Evolutionary conservation across 2,113 vertebrate species (phyloP), one percentile per base, ranked within the genome.

Genomic region (Crotalus tigris): DNA sequence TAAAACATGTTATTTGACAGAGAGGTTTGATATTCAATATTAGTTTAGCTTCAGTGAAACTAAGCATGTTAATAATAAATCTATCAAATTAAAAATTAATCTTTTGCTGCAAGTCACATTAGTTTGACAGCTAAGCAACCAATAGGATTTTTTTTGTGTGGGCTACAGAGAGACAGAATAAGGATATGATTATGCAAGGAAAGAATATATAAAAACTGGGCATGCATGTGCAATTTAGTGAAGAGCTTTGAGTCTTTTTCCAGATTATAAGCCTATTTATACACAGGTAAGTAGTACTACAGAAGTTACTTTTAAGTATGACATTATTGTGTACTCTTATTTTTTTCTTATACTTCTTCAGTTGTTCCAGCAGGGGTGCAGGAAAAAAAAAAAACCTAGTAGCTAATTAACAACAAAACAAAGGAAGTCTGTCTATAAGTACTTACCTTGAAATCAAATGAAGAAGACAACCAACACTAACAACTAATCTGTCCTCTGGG

Each of bases 401-500:
- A 93, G 95, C 95, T 96, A 97, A 97, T 97, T 97, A 97, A 96
- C 94, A 97, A 92, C 89, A 96, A 96, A 93, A 95, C 93, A 97
- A 97, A 95, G 96, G 95, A 97, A 96, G 90, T 94, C 91, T 95
- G 95, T 96, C 94, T 97, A 94, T 91, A 94, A 96, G 97, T 97
- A 96, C 96, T 95, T 92, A 96, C 95, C 94, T 97, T 98, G 97
- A 97, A 98, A 97, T 97, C 96, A 97, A 98, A 98, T 96, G 96
- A 97, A 95, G 93, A 97, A 97, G 97, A 95, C 96, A 97, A 97
- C 96, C 95, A 97, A 97, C 97, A 96, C 95, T 97, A 97, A 97
- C 97, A 98, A 97, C 96, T 98, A 98, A 98, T 98, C 97, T 97
- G 94, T 98, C 98, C 97, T 98, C 94, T 97, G 97, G 96, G 97